Evolutionary conservation across 2,113 vertebrate genomes (phyloP).

Genomic region (Suricata suricatta): DNA sequence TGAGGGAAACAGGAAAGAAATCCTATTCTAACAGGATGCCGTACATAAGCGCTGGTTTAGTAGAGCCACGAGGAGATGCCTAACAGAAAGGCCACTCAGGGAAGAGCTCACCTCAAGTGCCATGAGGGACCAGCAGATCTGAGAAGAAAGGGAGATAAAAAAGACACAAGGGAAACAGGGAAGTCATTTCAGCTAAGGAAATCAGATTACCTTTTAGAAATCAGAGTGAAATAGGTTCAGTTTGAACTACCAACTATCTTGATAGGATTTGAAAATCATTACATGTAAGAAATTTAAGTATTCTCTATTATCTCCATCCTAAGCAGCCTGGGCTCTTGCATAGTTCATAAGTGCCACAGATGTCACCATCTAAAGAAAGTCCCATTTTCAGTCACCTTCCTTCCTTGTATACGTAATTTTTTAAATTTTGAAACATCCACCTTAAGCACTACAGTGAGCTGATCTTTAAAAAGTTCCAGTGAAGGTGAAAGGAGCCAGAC

Average conservation of each 20-base stretch:
- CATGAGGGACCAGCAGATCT: rapidly evolving
- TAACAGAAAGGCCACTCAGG: no score
- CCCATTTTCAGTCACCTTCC: background rate
- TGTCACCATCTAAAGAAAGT: background rate
- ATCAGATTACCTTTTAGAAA: background rate
- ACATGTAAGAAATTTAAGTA: background rate
- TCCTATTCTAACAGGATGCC: background rate
- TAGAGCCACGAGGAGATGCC: background rate
- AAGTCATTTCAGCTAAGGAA: background rate
- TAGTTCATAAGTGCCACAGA: background rate
- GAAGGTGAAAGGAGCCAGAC: background rate
- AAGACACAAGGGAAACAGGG: background rate
- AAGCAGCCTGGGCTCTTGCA: background rate
- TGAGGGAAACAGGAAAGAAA: rapidly evolving
- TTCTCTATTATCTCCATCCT: background rate
- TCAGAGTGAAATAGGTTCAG: background rate
- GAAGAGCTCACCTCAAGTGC: rapidly evolving
- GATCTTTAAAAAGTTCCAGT: background rate
- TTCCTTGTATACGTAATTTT: background rate
- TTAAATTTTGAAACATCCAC: background rate
- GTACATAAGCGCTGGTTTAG: background rate
- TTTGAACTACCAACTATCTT: background rate
- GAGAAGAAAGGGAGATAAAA: background rate
- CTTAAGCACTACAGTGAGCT: background rate
- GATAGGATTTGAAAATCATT: background rate